Base-by-base conservation (phyloP, 2,888 invertebrate genomes). In the Ptycholaimellus sp. region DNA sequence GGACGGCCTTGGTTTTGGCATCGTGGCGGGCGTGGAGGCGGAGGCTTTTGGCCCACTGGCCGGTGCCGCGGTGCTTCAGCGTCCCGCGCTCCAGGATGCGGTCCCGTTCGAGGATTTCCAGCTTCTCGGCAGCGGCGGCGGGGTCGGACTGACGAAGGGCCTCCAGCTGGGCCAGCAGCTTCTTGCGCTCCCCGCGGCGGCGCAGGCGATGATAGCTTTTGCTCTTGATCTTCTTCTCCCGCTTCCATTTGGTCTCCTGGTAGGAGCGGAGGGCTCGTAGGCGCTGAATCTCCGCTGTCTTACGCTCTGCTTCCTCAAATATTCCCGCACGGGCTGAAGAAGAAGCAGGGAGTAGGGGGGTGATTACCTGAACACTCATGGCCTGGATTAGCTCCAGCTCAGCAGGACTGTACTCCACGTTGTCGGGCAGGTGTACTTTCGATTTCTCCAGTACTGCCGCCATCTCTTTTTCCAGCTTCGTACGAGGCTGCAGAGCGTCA, bases 201-300 rank as follows among this genome's bases (percentile, higher is more conserved):
- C 11, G 23, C 13, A 19, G 23, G 6, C 33, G 33, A 23, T 33
- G 33, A n/a, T 20, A 33, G 14, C 33, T 33, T 64, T 87, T 87
- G 52, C 85, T 87, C 58, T 90, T 90, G 33, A 90, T 90, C 65
- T 82, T 85, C 48, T 76, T 78, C 52, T 76, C 76, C 46, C 77
- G 62, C 38, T 74, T 70, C 9, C 77, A 75, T 59, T 82, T 87
- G 0, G 76, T 73, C 49, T 77, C 78, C 58, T 73, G 73, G 51
- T 80, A 82, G 1, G 79, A 77, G 56, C 82, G 72, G 40, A 76
- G 70, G 25, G 79, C 78, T 52, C 80, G 69, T 30, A 82, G 59
- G 55, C 73, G 76, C 4, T 78, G 75, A 37, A 76, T 59, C 57
- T 82, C 76, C 49, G 71, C 71, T 42, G 81, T 69, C 34, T 73